phyloP scores from a whole-genome alignment of 2,113 vertebrate genomes.

The Haliaeetus leucogaster region DNA sequence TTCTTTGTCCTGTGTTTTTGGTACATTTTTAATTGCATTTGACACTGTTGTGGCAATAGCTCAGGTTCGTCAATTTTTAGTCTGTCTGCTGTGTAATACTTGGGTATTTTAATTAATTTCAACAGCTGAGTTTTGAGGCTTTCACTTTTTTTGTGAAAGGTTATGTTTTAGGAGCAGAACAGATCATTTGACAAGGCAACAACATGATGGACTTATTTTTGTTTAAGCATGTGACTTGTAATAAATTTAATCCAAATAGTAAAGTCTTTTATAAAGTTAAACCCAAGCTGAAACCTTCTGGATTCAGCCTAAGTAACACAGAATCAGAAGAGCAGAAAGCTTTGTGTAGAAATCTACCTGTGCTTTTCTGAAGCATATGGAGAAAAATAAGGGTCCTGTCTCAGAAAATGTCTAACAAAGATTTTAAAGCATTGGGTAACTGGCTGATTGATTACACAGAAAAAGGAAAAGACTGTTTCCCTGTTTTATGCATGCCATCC shows the following conservation, averaged over 20 bases:
- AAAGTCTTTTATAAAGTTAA: neutral
- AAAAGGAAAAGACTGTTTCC: neutral
- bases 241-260: neutral
- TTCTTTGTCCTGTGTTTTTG: neutral
- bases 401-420: neutral
- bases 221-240: neutral
- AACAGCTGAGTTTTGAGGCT: neutral
- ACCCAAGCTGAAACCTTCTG: neutral
- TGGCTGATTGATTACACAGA: slow-evolving; percentile 36
- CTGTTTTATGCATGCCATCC: slow-evolving; percentile 27
- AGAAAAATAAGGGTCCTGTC: neutral
- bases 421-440: neutral
- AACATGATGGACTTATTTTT: neutral
- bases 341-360: neutral
- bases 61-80: neutral
- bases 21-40: neutral
- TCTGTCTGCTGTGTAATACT: neutral
- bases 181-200: neutral
- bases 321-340: neutral
- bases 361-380: neutral
- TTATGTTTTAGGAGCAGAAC: neutral
- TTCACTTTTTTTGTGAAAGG: neutral
- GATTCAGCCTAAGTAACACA: neutral
- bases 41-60: neutral
- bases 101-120: neutral